Base-by-base conservation (phyloP, 2,797 vertebrate genomes). In the Eulemur rubriventer region DNA sequence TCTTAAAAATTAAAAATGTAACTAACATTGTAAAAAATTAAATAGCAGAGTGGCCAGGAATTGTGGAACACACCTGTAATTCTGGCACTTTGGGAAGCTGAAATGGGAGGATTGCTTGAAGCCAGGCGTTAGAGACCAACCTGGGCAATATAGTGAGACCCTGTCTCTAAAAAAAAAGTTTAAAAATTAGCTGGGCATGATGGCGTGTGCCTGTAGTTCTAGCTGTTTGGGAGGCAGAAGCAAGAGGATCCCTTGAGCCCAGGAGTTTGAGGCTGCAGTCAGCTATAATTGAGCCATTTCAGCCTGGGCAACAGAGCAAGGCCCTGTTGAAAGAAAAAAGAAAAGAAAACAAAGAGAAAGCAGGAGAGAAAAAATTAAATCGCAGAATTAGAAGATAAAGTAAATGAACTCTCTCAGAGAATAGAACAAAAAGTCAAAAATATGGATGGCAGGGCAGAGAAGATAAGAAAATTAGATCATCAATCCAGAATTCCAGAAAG, bases 351-450 rank as follows among this genome's bases (percentile, higher is more conserved):
- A 57, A 61, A 14, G 5, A 63, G 14, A 33, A 16, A n/a, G n/a
- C 1, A 61, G 13, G 26, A 14, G 30, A 63, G 14, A 17, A 65
- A 65, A 67, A 86, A 35, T 63, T 76, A 84, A 88, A 18, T 65
- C 65, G 43, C 10, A 55, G 52, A 87, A 57, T 50, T 86, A 72
- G 61, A 82, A 76, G 46, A 65, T 78, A 72, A 89, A 63, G 43
- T 82, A 38, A n/a, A 90, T 50, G 61, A 73, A 73, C 18, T 82
- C 35, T 85, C n/a, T 30, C 4, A 18, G 41, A 82, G 30, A 82
- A 78, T 3, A 95, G 81, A 92, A 89, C 24, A 89, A 86, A 89
- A 82, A n/a, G 30, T 13, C 24, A 65, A 82, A 89, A 89, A 69
- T 46, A 72, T 65, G 38, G 1, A 28, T 20, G 43, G 72, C 33